Evolutionary conservation across 1,140 invertebrate species (phyloP).

Genomic region (Scaptomyza graminum): DNA sequence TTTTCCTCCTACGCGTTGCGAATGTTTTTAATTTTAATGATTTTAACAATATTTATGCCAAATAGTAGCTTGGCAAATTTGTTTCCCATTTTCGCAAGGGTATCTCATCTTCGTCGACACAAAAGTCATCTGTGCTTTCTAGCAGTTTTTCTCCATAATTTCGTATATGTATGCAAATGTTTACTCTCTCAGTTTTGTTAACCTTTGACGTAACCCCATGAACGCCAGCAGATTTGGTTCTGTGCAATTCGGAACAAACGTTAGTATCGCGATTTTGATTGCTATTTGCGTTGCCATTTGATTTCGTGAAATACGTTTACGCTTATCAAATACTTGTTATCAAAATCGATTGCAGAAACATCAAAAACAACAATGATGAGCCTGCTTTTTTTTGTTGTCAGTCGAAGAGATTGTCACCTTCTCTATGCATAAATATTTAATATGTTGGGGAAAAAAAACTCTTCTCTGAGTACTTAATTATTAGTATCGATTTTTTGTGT

Average conservation of each 20-base stretch:
- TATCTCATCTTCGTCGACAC: not conserved
- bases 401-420: constrained; percentile 50
- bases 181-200: constrained; percentile 9
- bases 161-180: constrained; percentile 8
- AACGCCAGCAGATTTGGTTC: constrained; percentile 53
- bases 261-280: constrained; percentile 42
- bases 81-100: not conserved
- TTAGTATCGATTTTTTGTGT: not conserved
- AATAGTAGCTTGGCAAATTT: not conserved
- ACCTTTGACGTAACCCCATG: constrained; percentile 46
- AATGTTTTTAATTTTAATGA: too few species aligned
- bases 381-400: constrained; percentile 52
- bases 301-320: constrained; percentile 75
- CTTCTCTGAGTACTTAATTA: constrained; percentile 13
- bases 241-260: constrained; percentile 26
- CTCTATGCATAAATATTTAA: not conserved
- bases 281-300: constrained; percentile 55
- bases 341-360: constrained; percentile 74
- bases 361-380: constrained; percentile 2
- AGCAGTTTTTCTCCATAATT: constrained; percentile 25
- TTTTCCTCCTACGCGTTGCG: too few species aligned
- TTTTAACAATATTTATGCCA: too few species aligned
- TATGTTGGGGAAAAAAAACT: constrained; percentile 6
- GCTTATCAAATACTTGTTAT: constrained; percentile 82
- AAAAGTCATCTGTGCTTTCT: not conserved